phyloP scores from a whole-genome alignment of 1,140 invertebrate genomes.

The Trichogramma pretiosum region DNA sequence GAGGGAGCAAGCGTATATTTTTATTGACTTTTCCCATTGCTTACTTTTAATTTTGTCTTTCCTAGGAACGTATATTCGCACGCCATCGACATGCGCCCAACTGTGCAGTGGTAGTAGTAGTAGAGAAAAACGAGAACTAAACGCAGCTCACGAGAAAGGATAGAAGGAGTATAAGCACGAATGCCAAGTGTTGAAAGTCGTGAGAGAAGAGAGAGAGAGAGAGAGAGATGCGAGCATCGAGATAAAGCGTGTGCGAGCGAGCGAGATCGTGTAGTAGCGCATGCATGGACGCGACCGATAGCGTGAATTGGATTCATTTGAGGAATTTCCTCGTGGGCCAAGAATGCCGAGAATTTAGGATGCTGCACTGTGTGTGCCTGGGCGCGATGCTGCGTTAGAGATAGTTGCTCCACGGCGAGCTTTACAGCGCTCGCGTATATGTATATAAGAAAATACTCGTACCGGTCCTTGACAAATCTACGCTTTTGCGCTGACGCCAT shows the following conservation, averaged over 20 bases:
- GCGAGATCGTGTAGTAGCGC: neutral
- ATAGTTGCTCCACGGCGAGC: neutral
- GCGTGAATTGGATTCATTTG: constrained; percentile 14
- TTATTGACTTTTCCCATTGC: no score
- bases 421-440: no score
- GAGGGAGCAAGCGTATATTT: no score
- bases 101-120: neutral
- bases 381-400: neutral
- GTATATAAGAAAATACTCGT: constrained; percentile 4
- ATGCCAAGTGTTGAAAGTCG: neutral
- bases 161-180: neutral
- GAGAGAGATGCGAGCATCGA: neutral
- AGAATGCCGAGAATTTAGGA: constrained; percentile 10
- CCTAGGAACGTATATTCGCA: no score
- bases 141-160: no score
- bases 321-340: constrained; percentile 7
- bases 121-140: neutral
- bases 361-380: no score
- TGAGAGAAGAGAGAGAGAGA: neutral
- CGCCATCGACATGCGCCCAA: no score
- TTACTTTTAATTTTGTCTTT: no score
- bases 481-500: neutral
- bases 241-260: neutral
- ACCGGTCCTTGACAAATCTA: neutral
- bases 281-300: neutral